phyloP scores from a whole-genome alignment of 2,888 invertebrate genomes.

The Leuctra nigra region DNA sequence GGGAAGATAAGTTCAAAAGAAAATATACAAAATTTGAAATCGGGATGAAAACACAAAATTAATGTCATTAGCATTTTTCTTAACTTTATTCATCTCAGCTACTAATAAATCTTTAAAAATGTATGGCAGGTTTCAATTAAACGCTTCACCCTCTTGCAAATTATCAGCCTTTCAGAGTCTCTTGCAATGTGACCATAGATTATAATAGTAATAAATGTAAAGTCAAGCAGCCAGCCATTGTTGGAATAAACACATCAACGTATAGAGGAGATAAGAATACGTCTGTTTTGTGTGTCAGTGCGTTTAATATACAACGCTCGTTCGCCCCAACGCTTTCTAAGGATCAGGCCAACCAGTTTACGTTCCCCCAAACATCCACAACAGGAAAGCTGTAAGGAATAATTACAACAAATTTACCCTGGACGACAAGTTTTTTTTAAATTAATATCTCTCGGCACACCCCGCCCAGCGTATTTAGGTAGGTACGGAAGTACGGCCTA shows the following conservation, averaged over 20 bases:
- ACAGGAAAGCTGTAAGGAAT: conserved; percentile 31
- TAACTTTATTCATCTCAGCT: no score
- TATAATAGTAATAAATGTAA: conserved; percentile 20
- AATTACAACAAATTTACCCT: conserved; percentile 29
- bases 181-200: no score
- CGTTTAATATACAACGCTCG: conserved; percentile 23
- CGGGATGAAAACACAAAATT: no score
- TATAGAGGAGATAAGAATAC: conserved; percentile 29
- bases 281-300: conserved; percentile 27
- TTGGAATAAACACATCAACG: conserved; percentile 27
- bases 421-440: conserved; percentile 27
- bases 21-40: no score
- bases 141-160: no score
- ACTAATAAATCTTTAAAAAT: no score
- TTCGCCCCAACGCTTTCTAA: conserved; percentile 26
- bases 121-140: no score
- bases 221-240: conserved; percentile 31
- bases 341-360: conserved; percentile 29
- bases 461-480: background rate
- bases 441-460: conserved; percentile 3
- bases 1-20: no score
- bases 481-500: background rate
- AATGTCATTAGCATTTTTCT: no score
- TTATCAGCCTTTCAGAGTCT: no score
- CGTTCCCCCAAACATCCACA: conserved; percentile 30